Conservation (phyloP, 37 sponge, comb jelly and placozoan genomes). For the Aplysina aerophoba region DNA sequence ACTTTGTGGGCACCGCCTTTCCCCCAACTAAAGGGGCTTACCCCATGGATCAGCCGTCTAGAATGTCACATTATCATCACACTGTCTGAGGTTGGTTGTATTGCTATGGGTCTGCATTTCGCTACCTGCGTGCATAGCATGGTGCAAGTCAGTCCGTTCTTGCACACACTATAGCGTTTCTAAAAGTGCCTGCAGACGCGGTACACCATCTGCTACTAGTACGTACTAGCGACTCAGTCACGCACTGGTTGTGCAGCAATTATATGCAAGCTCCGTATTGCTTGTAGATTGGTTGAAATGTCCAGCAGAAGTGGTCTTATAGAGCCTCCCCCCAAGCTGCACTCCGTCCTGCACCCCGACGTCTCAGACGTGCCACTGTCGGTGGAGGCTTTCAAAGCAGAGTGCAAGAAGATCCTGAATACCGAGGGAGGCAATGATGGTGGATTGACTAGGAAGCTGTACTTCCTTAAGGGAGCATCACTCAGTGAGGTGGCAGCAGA, state of each 20-base stretch:
- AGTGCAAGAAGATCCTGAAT: conserved; percentile 8
- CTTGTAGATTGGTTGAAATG: background rate
- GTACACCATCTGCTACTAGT: no score
- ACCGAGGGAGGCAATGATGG: background rate
- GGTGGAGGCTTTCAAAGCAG: background rate
- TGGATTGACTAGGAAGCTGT: background rate
- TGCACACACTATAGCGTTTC: no score
- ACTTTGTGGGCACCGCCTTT: background rate
- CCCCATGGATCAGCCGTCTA: no score
- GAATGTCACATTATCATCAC: no score
- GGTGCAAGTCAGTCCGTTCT: no score
- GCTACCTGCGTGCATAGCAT: no score
- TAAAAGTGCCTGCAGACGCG: no score
- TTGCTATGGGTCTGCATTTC: no score
- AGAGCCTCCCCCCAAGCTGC: conserved; percentile 26
- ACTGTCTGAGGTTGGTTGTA: no score
- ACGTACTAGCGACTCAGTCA: no score
- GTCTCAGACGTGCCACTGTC: background rate
- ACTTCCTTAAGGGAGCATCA: background rate
- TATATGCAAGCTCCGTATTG: no score
- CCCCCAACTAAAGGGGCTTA: background rate
- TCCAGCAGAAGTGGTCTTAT: background rate
- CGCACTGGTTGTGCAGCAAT: no score
- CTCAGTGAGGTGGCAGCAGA: background rate
- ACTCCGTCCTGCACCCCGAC: conserved; percentile 9